Base-by-base conservation (phyloP, 2,888 invertebrate genomes). In the Sinopyrophorus schimmeli region DNA sequence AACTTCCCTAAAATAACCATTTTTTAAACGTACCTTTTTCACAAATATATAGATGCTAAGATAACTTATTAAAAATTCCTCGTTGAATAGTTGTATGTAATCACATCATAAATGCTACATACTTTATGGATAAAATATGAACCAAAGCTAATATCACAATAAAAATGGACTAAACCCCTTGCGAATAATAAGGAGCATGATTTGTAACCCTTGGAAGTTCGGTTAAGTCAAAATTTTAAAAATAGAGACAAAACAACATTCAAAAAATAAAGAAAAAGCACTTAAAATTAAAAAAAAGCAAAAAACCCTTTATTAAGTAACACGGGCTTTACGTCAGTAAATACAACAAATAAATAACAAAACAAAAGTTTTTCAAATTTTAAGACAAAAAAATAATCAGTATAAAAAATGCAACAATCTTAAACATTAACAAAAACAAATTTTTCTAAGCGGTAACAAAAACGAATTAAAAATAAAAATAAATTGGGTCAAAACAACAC, bases 181-280 rank as follows among this genome's bases (percentile, higher is more conserved):
- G 9, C 14, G 20, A 10, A 5, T n/a, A 12, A 9, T 11, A 28
- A 35, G 18, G 21, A 16, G 43, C 21, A 16, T 10, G 38, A 17
- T 23, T 27, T 66, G 66, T 62, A 66, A 64, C 65, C 65, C 64
- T 57, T 69, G 72, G 72, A 72, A 71, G 72, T 72, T 72, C 70
- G 70, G 69, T 71, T 71, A 72, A 72, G 72, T 72, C 71, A 71
- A 71, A 72, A 51, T 43, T n/a, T n/a, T 39, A 39, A 65, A 58
- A 51, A 17, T 39, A 71, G 72, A 55, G 71, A 72, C 71, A 66
- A 60, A 41, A 61, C 62, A 72, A 64, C 67, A 68, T 58, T 56
- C 67, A 68, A 64, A 64, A 68, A 66, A 64, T 64, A 65, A 63
- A 66, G 42, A 44, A 43, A 23, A 28, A 41, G 6, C 3, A 27